phyloP scores from a whole-genome alignment of 92 coral and sea anemone species.

The Paragorgia papillata region DNA sequence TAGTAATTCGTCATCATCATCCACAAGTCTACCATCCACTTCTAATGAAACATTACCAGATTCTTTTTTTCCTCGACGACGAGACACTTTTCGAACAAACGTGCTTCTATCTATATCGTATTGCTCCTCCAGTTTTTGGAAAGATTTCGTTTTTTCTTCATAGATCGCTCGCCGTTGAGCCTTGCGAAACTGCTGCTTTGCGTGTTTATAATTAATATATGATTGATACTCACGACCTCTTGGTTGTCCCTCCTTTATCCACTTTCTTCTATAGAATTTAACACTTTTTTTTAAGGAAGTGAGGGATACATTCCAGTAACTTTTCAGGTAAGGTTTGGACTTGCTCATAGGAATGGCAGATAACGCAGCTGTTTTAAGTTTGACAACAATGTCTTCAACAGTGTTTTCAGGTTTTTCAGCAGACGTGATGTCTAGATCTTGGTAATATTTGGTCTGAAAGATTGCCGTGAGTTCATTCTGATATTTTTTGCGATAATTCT shows the following conservation, averaged over 20 bases:
- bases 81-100: not conserved
- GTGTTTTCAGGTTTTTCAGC: not conserved
- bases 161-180: too few relatives aligned
- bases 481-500: not conserved
- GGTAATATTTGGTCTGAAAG: not conserved
- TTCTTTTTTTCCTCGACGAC: not conserved
- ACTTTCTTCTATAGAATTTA: not conserved
- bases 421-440: not conserved
- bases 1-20: constrained; percentile 3
- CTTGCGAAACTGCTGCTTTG: constrained; percentile 21
- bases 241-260: not conserved
- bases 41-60: not conserved
- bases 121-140: too few relatives aligned
- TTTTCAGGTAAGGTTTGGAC: constrained; percentile 1
- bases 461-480: not conserved
- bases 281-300: not conserved
- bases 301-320: not conserved
- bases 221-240: constrained; percentile 6
- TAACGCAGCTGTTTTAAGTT: not conserved
- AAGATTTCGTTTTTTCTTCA: not conserved
- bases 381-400: not conserved
- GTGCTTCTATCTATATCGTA: too few relatives aligned
- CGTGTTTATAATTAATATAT: not conserved
- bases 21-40: constrained; percentile 2
- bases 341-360: not conserved